Evolutionary conservation across 2,888 invertebrate species (phyloP), one percentile per base, ranked within the genome.

Genomic region (Bellardia pandia): DNA sequence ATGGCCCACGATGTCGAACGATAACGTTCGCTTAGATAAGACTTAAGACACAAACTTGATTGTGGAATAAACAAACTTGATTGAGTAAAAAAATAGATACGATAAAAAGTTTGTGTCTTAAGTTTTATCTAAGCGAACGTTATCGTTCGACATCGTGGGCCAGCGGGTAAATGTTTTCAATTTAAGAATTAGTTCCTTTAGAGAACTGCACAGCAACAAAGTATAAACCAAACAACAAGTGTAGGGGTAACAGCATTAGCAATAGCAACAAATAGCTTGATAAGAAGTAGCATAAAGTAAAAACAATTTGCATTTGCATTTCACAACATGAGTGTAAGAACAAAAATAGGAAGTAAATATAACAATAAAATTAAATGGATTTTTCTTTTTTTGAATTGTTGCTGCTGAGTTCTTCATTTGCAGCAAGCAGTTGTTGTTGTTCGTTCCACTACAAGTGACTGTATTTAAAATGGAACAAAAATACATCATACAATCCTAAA

Each of bases 281-380:
- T 68, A 78, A 68, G 56, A 68, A 62, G 37, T 13, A 64, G 53
- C 56, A 23, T 33, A 33, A 60, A 33, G 60, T 33, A 60, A 78
- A 78, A 68, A 58, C 68, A 78, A 78, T 78, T 68, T 78, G 68
- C 68, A 78, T 69, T 78, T 56, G 48, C 48, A 69, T 68, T 7
- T 58, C 9, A 45, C 62, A 62, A 62, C 14, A n/a, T 0, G 14
- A 53, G 33, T 33, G 33, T 4, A 45, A 9, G 3, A 58, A 42
- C 8, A 56, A 42, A 45, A 37, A 14, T 13, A 48, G 48, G 11
- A 45, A 45, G 13, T 11, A 74, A 42, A 40, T 33, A 60, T 42
- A 42, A 11, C 62, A 62, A 53, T 40, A 51, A 76, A 64, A 62
- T 64, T 76, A 8, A 68, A 77, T 56, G 45, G 23, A 77, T 66